phyloP scores from a whole-genome alignment of 2,888 invertebrate species.

The Eupithecia centaureata region DNA sequence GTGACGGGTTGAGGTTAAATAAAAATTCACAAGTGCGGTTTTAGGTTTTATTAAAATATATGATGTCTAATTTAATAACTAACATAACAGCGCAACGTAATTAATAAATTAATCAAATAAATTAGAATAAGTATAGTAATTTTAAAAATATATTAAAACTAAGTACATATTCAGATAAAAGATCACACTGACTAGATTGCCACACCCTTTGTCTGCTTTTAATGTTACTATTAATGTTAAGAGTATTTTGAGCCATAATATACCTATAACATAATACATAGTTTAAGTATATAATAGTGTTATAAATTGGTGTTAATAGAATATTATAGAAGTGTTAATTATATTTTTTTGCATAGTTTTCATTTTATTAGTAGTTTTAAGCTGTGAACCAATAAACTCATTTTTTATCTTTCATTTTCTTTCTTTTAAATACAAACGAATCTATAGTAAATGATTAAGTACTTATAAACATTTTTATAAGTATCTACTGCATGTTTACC shows the following conservation, averaged over 20 bases:
- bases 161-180: constrained; percentile 56
- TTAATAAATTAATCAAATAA: constrained; percentile 5
- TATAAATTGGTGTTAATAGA: too few species aligned
- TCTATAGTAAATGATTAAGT: background rate
- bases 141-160: constrained; percentile 45
- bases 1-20: too few species aligned
- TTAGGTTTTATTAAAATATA: constrained; percentile 43
- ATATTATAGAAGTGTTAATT: too few species aligned
- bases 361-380: too few species aligned
- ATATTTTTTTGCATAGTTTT: too few species aligned
- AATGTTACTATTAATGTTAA: constrained; percentile 37
- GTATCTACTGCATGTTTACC: background rate
- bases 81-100: constrained; percentile 45
- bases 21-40: constrained; percentile 29
- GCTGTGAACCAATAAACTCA: too few species aligned
- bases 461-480: too few species aligned
- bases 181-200: constrained; percentile 83
- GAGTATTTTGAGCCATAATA: constrained; percentile 23
- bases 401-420: too few species aligned
- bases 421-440: too few species aligned
- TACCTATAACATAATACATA: background rate
- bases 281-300: too few species aligned
- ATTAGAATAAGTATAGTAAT: constrained; percentile 46
- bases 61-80: constrained; percentile 25
- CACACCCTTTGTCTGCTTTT: constrained; percentile 80